Percentiles rank a stretch among this genome's conserved stretches.
These are phyloP conservation scores for Nestor notabilis DNA, from an alignment of 2,113 vertebrate species.

Conservation along the genomic window DNA sequence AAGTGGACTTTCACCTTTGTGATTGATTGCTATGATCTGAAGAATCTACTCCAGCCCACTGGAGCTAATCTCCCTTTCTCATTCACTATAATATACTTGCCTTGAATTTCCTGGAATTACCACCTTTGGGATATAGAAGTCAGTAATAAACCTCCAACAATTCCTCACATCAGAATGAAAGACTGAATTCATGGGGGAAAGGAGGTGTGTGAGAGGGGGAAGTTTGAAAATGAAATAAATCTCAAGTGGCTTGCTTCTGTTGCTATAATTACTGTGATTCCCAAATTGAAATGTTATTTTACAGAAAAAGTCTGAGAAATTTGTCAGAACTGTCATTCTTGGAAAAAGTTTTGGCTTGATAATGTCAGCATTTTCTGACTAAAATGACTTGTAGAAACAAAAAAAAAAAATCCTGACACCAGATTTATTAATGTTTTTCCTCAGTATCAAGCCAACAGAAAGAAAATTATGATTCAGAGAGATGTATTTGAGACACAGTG, in stretches of 20 bases:
- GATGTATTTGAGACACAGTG: not conserved
- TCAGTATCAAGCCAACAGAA: not conserved
- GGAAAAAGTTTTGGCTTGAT: not conserved
- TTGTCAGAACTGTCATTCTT: not conserved
- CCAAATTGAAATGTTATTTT: not conserved
- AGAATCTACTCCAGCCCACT: not conserved
- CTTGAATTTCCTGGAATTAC: not conserved
- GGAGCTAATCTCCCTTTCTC: not conserved
- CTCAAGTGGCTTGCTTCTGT: not conserved
- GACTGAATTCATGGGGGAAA: not conserved
- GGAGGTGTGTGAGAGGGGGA: no score
- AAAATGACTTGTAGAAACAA: not conserved
- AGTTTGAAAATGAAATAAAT: not conserved
- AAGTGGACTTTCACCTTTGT: not conserved
- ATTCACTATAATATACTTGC: fast-evolving
- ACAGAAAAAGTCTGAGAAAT: not conserved
- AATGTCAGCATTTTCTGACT: not conserved
- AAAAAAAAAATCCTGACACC: not conserved
- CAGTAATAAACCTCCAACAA: not conserved
- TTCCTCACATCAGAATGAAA: not conserved
- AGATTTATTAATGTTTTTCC: not conserved
- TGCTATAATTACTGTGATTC: not conserved
- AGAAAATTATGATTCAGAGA: not conserved
- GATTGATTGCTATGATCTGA: no score
- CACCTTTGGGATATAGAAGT: not conserved